Conservation (phyloP, 1,140 invertebrate genomes). For the Penaeus indicus region DNA sequence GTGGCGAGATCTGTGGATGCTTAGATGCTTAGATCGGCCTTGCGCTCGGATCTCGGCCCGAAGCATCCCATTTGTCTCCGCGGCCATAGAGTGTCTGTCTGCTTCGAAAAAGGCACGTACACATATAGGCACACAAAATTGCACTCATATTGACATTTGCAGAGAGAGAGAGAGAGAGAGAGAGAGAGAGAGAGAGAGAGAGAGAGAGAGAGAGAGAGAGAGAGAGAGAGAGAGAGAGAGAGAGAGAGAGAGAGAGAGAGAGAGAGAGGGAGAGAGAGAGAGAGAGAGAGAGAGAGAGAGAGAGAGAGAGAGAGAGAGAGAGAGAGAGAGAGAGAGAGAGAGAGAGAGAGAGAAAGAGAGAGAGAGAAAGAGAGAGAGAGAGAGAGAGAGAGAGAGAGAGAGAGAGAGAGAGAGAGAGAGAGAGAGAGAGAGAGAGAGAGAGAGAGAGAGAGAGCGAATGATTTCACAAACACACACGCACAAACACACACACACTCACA, state of each 20-base stretch:
- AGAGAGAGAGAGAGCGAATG: neutral
- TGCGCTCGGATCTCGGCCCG: no score
- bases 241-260: neutral
- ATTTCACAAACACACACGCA: no score
- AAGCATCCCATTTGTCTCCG: no score
- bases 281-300: neutral
- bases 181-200: neutral
- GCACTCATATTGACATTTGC: no score
- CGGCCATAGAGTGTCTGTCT: no score
- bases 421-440: neutral
- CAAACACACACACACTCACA: no score
- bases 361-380: neutral
- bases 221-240: neutral
- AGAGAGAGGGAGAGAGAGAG: neutral
- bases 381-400: neutral
- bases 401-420: neutral
- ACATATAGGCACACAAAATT: no score
- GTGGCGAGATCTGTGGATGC: neutral
- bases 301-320: neutral
- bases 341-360: no score
- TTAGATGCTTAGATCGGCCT: no score
- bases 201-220: conserved; percentile 7
- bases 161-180: neutral
- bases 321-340: neutral
- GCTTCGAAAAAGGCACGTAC: no score